Percentiles rank a stretch among this genome's conserved stretches.
Conservation (phyloP, 2,888 invertebrate genomes). For the Troilus luridus region DNA sequence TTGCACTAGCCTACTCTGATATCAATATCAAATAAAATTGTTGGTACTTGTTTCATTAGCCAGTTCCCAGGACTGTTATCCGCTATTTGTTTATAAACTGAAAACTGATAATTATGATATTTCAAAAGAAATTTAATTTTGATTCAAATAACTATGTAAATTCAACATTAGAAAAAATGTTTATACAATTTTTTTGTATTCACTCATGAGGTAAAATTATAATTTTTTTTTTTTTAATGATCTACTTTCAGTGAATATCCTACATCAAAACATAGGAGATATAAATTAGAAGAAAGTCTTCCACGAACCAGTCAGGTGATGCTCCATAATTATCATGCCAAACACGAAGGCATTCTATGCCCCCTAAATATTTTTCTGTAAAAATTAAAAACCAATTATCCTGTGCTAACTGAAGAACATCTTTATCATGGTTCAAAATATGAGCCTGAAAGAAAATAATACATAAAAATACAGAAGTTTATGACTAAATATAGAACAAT, state of each 20-base stretch:
- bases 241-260: not conserved
- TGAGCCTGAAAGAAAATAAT: slow-evolving; percentile 61
- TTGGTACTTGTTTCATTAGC: no score
- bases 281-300: not conserved
- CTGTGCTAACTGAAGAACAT: slow-evolving; percentile 55
- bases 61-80: no score
- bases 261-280: not conserved
- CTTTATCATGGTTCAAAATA: slow-evolving; percentile 61
- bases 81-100: no score
- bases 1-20: no score
- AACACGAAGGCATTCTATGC: slow-evolving; percentile 57
- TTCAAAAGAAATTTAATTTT: no score
- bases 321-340: slow-evolving; percentile 61
- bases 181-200: not conserved
- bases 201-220: not conserved
- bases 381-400: slow-evolving; percentile 62
- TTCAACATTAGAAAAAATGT: not conserved
- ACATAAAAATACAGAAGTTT: not conserved
- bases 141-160: not conserved
- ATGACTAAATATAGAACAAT: not conserved
- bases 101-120: no score
- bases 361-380: slow-evolving; percentile 56
- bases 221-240: not conserved
- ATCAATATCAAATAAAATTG: no score
- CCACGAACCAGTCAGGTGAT: slow-evolving; percentile 60